Conservation (phyloP, 2,797 vertebrate species). For the Sarcophilus harrisii region DNA sequence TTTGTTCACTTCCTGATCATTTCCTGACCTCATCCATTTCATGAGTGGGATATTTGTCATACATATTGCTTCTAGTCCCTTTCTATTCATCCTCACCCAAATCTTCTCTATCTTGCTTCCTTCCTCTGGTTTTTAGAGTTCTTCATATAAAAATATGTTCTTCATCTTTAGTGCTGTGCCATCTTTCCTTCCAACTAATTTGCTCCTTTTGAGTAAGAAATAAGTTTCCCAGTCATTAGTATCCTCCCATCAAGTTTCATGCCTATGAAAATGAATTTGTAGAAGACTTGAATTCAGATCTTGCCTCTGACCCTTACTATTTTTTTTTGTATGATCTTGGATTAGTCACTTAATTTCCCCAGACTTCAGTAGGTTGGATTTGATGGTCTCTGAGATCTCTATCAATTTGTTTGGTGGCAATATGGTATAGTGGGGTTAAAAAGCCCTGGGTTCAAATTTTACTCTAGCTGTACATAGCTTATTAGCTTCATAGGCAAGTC, state of each 20-base stretch:
- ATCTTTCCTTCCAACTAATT: neutral
- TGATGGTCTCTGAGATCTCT: no score
- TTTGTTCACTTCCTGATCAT: neutral
- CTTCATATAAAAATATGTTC: neutral
- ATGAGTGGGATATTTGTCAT: neutral
- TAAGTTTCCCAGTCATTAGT: neutral
- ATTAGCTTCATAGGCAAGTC: neutral
- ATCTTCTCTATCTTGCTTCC: neutral
- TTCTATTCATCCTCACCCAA: neutral
- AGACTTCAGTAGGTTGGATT: no score
- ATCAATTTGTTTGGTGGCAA: no score
- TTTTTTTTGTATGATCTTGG: no score
- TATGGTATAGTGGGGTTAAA: no score
- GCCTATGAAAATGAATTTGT: neutral
- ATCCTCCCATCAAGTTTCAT: neutral
- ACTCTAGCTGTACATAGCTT: neutral
- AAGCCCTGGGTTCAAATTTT: neutral
- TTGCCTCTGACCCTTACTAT: no score
- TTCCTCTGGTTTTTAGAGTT: neutral
- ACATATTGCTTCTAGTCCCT: neutral
- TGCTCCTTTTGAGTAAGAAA: neutral
- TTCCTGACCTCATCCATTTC: neutral
- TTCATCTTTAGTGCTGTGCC: neutral
- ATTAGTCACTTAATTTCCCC: no score
- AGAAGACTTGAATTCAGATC: neutral